phyloP scores from a whole-genome alignment of 2,888 invertebrate genomes.

The Diaprepes abbreviatus region DNA sequence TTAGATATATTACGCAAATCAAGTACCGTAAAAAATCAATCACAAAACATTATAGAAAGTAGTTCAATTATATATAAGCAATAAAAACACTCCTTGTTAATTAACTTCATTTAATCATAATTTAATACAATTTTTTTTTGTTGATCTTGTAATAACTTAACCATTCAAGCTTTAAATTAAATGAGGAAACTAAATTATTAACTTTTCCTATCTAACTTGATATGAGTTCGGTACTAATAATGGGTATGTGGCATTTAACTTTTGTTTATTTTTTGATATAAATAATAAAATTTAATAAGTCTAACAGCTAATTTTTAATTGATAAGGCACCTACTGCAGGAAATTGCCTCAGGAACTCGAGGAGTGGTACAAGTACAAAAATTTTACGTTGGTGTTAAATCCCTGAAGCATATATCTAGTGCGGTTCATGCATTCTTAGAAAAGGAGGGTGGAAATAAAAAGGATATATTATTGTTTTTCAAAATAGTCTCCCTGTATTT shows the following conservation, averaged over 20 bases:
- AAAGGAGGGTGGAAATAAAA: too few relatives aligned
- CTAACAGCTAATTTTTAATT: too few relatives aligned
- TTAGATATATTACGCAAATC: slow-evolving; percentile 42
- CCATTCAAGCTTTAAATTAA: slow-evolving; percentile 51
- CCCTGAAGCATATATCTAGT: too few relatives aligned
- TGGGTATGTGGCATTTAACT: slow-evolving; percentile 18
- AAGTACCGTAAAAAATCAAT: slow-evolving; percentile 35
- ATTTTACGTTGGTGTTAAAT: too few relatives aligned
- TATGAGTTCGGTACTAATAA: slow-evolving; percentile 11
- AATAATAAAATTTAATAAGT: neutral
- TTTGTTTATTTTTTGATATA: neutral
- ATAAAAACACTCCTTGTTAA: slow-evolving; percentile 49
- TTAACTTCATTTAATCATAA: slow-evolving; percentile 50
- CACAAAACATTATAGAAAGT: slow-evolving; percentile 45
- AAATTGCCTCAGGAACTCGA: too few relatives aligned
- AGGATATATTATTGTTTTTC: too few relatives aligned
- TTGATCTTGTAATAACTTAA: slow-evolving; percentile 41
- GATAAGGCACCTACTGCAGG: too few relatives aligned
- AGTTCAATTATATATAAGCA: slow-evolving; percentile 46
- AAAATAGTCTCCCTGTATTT: too few relatives aligned
- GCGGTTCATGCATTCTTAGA: too few relatives aligned
- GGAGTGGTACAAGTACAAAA: too few relatives aligned
- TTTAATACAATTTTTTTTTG: slow-evolving; percentile 47
- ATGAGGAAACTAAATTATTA: slow-evolving; percentile 45
- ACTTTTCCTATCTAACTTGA: slow-evolving; percentile 29